A percentile compares a stretch with the other conserved stretches of the same genome.
phyloP scores from a whole-genome alignment of 2,888 invertebrate genomes.

The Boloria selene region DNA sequence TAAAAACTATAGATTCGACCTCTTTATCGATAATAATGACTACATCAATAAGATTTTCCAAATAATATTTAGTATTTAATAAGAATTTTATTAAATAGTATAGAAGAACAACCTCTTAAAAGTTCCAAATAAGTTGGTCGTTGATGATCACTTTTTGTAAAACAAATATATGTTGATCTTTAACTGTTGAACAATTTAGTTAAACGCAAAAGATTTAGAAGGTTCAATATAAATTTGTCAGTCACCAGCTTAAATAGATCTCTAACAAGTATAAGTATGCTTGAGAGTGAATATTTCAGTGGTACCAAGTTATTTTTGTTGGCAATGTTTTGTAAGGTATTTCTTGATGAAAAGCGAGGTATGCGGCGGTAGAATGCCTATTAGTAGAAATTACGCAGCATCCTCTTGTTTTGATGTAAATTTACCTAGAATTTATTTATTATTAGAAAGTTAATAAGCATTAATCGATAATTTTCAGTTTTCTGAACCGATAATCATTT shows the following conservation, averaged over 20 bases:
- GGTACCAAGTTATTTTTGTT: background rate
- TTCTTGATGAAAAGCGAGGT: slow-evolving; percentile 9
- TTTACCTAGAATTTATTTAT: background rate
- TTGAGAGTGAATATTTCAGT: background rate
- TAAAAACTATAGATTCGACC: too few relatives aligned
- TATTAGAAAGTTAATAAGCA: too few relatives aligned
- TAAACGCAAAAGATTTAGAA: too few relatives aligned
- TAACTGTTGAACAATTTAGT: background rate
- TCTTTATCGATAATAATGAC: too few relatives aligned
- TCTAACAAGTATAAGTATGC: background rate
- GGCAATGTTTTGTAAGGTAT: slow-evolving; percentile 6
- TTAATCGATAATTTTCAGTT: too few relatives aligned
- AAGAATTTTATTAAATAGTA: too few relatives aligned
- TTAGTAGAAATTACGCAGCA: slow-evolving; percentile 3
- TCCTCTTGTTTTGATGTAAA: background rate
- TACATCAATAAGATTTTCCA: too few relatives aligned
- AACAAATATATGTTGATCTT: background rate
- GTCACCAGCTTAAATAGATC: slow-evolving; percentile 17
- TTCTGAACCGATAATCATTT: too few relatives aligned
- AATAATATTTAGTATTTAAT: too few relatives aligned
- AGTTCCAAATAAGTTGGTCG: slow-evolving; percentile 15
- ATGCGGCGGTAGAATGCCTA: slow-evolving; percentile 19
- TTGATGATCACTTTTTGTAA: slow-evolving; percentile 1
- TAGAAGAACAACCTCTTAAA: slow-evolving; percentile 4
- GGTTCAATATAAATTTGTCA: background rate